These are phyloP conservation scores for Epistrophella euchroma DNA, from an alignment of 2,888 invertebrate species.

Conservation along the genomic window DNA sequence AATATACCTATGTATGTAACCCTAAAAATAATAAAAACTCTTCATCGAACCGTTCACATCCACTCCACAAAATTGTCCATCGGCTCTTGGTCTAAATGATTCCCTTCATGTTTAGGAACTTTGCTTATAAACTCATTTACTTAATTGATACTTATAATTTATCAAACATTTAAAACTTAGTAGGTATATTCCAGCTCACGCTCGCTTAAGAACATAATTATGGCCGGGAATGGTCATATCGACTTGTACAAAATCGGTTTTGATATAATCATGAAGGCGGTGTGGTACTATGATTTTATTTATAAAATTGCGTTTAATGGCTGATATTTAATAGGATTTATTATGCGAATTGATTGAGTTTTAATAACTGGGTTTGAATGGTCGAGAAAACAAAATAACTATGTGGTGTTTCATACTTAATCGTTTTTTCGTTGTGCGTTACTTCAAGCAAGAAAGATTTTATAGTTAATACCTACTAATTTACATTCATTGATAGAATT, in stretches of 20 bases:
- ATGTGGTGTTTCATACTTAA: background rate
- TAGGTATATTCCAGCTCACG: conserved; percentile 23
- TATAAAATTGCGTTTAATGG: conserved; percentile 24
- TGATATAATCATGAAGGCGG: conserved; percentile 53
- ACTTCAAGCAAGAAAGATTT: background rate
- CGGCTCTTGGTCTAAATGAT: no score
- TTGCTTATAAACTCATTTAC: background rate
- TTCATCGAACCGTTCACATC: no score
- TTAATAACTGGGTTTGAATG: conserved; percentile 62
- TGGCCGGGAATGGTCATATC: background rate
- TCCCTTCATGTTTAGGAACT: no score
- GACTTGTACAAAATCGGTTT: conserved; percentile 25
- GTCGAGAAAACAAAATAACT: conserved; percentile 28
- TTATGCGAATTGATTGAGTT: conserved; percentile 66
- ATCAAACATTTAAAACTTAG: background rate
- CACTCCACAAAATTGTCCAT: no score
- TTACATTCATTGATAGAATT: no score
- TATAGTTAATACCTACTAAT: background rate
- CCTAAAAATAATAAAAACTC: no score
- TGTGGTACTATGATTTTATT: conserved; percentile 32
- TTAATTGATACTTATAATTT: background rate
- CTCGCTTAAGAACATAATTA: conserved; percentile 34
- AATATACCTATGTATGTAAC: no score
- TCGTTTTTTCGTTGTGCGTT: background rate
- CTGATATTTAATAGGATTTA: conserved; percentile 39